These are phyloP conservation scores for Otis tarda DNA, from an alignment of 2,113 vertebrate species.

Conservation along the genomic window DNA sequence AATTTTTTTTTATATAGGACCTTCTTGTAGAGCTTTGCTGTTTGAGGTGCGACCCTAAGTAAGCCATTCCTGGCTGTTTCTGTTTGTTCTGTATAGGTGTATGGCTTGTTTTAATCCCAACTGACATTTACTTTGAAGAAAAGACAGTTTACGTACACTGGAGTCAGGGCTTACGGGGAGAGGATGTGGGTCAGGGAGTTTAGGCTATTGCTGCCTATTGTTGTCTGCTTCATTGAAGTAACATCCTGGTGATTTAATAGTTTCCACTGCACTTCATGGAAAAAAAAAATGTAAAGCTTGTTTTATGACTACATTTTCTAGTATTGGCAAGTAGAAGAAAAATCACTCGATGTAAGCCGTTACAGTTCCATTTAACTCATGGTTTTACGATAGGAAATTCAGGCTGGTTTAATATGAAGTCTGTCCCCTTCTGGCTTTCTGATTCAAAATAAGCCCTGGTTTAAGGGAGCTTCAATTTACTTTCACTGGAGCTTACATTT, in stretches of 20 bases:
- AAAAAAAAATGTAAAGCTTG: background rate
- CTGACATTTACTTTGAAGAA: background rate
- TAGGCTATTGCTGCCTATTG: background rate
- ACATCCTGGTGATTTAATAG: background rate
- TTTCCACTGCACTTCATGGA: background rate
- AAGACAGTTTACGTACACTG: background rate
- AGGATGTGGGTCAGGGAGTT: background rate
- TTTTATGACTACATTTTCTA: background rate
- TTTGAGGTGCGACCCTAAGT: rapidly evolving
- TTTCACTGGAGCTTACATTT: background rate
- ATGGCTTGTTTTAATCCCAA: background rate
- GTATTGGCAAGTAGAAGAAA: background rate
- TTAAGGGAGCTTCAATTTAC: constrained; percentile 40
- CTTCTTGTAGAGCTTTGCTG: background rate
- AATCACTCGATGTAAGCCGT: background rate
- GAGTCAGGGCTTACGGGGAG: background rate
- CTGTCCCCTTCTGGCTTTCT: background rate
- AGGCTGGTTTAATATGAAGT: background rate
- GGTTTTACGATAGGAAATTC: background rate
- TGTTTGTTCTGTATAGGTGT: background rate
- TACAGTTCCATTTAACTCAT: background rate
- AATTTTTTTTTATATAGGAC: background rate
- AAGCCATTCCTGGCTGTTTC: background rate
- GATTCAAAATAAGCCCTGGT: constrained; percentile 15
- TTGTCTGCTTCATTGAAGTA: background rate